Conservation (phyloP, 1,140 invertebrate species). For the Diorhabda carinulata region DNA sequence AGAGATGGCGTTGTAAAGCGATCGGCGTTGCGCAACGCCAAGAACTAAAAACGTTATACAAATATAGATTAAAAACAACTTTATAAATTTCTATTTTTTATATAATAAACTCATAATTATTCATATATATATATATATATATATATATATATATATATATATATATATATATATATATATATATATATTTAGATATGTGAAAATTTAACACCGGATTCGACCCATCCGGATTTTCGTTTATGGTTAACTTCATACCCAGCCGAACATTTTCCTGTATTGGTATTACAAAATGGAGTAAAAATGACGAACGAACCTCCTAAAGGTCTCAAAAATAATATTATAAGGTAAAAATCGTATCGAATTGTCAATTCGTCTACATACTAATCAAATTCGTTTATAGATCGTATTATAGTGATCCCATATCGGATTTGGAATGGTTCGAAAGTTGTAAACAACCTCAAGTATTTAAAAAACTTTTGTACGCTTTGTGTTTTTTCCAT, state of each 20-base stretch:
- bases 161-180: too few relatives aligned
- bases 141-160: too few relatives aligned
- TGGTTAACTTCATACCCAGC: slow-evolving; percentile 94
- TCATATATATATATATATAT: too few relatives aligned
- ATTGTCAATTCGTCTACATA: too few relatives aligned
- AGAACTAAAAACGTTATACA: too few relatives aligned
- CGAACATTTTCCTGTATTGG: slow-evolving; percentile 85
- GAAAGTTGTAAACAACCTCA: slow-evolving; percentile 72
- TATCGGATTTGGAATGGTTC: slow-evolving; percentile 84
- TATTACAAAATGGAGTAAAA: slow-evolving; percentile 92
- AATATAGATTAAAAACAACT: too few relatives aligned
- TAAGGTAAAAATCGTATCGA: slow-evolving; percentile 39
- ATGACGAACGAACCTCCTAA: slow-evolving; percentile 95
- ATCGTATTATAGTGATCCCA: slow-evolving; percentile 84
- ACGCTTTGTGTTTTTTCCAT: slow-evolving; percentile 92
- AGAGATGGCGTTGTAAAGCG: too few relatives aligned
- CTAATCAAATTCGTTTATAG: slow-evolving; percentile 43
- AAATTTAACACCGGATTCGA: slow-evolving; percentile 68
- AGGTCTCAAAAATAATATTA: slow-evolving; percentile 68
- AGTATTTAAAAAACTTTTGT: slow-evolving; percentile 83
- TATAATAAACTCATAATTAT: too few relatives aligned
- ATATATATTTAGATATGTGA: slow-evolving; percentile 65
- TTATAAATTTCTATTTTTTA: too few relatives aligned
- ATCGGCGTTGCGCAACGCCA: too few relatives aligned
- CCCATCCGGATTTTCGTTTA: slow-evolving; percentile 83